Conservation (phyloP, 2,888 invertebrate genomes). For the Napeogenes inachia region DNA sequence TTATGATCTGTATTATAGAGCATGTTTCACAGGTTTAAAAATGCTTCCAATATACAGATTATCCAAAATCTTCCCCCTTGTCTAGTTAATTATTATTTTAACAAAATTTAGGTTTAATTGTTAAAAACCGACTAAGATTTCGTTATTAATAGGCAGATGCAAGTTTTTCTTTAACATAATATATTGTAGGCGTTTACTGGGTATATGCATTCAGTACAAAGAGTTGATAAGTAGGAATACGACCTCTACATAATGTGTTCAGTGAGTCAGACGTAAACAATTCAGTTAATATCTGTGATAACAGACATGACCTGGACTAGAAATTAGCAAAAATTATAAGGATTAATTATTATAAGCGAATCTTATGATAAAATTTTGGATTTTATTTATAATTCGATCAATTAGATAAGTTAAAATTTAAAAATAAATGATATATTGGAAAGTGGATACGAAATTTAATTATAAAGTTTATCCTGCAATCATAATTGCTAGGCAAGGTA, state of each 20-base stretch:
- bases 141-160: not conserved
- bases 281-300: constrained; percentile 37
- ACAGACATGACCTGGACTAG: constrained; percentile 42
- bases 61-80: too few relatives aligned
- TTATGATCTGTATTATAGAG: too few relatives aligned
- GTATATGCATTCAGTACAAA: not conserved
- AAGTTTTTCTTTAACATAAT: not conserved
- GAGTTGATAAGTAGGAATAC: constrained; percentile 11
- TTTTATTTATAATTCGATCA: constrained; percentile 6
- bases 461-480: not conserved
- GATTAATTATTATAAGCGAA: too few relatives aligned
- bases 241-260: constrained; percentile 10
- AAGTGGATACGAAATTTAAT: not conserved
- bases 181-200: not conserved
- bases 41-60: too few relatives aligned
- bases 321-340: constrained; percentile 6
- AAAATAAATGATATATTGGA: too few relatives aligned
- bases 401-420: not conserved
- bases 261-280: constrained; percentile 33
- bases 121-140: too few relatives aligned
- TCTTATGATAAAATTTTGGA: not conserved
- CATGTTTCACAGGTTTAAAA: too few relatives aligned
- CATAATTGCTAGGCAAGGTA: constrained; percentile 5
- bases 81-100: too few relatives aligned
- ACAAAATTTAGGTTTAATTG: too few relatives aligned